Percentiles rank a stretch among this genome's conserved stretches.
phyloP scores from a whole-genome alignment of 1,140 invertebrate genomes.

The Drosophila pseudoananassae region DNA sequence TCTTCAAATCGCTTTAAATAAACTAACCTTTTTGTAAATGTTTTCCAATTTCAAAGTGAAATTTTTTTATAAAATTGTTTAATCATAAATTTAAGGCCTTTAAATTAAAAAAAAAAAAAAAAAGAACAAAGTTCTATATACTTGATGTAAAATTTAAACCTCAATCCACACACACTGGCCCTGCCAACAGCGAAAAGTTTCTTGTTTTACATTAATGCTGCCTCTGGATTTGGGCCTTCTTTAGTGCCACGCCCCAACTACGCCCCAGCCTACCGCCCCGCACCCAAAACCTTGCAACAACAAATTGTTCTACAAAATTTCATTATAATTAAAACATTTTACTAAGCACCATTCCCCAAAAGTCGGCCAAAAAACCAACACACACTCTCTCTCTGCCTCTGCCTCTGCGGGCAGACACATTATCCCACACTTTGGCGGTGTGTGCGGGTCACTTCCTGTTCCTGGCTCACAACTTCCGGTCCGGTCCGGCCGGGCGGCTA shows the following conservation, averaged over 20 bases:
- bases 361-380: constrained; percentile 11
- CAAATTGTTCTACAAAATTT: constrained; percentile 69
- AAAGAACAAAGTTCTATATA: background rate
- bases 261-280: background rate
- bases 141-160: background rate
- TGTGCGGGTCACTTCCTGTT: constrained; percentile 66
- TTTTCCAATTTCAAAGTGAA: too few relatives aligned
- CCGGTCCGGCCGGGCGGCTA: too few relatives aligned
- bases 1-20: too few relatives aligned
- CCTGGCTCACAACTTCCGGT: constrained; percentile 62
- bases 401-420: constrained; percentile 10
- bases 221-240: constrained; percentile 2
- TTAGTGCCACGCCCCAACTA: background rate
- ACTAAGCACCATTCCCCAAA: constrained; percentile 43
- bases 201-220: constrained; percentile 56
- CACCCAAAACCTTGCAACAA: constrained; percentile 36
- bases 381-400: background rate
- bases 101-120: too few relatives aligned
- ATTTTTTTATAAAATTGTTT: too few relatives aligned
- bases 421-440: constrained; percentile 9
- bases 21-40: too few relatives aligned
- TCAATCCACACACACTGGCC: background rate
- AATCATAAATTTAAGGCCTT: too few relatives aligned
- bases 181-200: constrained; percentile 31
- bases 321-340: constrained; percentile 78